phyloP scores from a whole-genome alignment of 2,797 vertebrate genomes.

The Melanotaenia maccullochi region DNA sequence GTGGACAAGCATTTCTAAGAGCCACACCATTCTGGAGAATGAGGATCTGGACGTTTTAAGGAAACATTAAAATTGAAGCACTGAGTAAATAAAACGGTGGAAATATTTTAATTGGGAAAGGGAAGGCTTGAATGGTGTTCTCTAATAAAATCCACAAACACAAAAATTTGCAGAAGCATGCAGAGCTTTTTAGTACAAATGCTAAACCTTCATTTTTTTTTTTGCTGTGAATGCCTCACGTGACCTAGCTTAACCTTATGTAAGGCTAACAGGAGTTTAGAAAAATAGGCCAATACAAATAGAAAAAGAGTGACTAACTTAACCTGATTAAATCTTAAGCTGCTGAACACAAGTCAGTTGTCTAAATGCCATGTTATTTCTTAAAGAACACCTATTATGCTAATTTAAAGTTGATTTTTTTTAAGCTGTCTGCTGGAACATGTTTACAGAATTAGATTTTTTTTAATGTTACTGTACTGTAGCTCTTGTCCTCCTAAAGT shows the following conservation, averaged over 20 bases:
- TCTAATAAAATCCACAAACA: too few species aligned
- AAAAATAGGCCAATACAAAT: not conserved
- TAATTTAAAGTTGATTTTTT: not conserved
- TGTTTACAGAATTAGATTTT: not conserved
- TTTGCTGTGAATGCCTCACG: not conserved
- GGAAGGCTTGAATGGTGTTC: too few species aligned
- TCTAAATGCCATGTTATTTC: not conserved
- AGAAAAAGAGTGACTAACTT: not conserved
- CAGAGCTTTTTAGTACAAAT: conserved; percentile 1
- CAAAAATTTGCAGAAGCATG: not conserved
- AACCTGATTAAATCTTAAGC: not conserved
- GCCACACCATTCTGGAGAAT: too few species aligned
- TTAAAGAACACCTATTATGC: not conserved
- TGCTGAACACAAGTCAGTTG: not conserved
- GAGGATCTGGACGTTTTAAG: too few species aligned
- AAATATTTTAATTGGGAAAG: too few species aligned
- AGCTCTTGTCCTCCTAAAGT: not conserved
- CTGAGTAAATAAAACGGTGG: too few species aligned
- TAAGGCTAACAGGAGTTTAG: not conserved
- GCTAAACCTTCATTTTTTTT: not conserved
- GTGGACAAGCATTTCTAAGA: not conserved
- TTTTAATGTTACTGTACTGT: not conserved
- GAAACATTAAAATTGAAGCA: too few species aligned
- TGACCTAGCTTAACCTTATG: not conserved
- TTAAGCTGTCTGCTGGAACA: not conserved